phyloP scores from a whole-genome alignment of 2,113 vertebrate species.

The Capricornis sumatraensis region DNA sequence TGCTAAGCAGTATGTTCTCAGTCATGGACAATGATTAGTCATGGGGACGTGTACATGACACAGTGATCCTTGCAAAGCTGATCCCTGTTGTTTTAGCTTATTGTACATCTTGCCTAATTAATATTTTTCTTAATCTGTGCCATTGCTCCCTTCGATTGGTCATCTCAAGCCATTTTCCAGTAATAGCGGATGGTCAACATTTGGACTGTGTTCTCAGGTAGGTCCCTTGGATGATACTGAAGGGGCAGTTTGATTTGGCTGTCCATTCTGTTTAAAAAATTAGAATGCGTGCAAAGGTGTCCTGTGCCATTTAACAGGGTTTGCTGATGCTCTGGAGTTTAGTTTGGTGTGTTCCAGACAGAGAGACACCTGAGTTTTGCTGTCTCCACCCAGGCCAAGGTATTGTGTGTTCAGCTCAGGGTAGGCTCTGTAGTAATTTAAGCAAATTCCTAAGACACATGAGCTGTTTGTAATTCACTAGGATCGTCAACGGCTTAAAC shows the following conservation, averaged over 20 bases:
- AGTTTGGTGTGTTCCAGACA: neutral
- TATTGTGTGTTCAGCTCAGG: neutral
- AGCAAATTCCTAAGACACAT: neutral
- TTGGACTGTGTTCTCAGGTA: neutral
- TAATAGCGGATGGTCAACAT: neutral
- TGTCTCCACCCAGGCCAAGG: neutral
- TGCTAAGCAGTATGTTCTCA: neutral
- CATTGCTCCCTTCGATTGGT: neutral
- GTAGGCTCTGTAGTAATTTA: neutral
- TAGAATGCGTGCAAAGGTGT: neutral
- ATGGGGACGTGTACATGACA: neutral
- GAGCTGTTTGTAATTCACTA: neutral
- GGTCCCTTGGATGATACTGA: neutral
- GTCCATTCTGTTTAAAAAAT: neutral
- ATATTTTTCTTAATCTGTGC: neutral
- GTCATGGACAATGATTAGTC: neutral
- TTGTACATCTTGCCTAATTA: neutral
- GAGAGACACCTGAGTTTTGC: neutral
- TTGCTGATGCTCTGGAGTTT: neutral
- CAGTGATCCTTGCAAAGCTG: neutral
- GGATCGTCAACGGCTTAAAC: neutral
- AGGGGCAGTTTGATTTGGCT: neutral
- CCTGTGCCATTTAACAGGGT: neutral
- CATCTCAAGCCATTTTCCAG: neutral
- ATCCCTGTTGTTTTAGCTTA: neutral